Evolutionary conservation across 2,888 invertebrate species (phyloP).

Genomic region (Mycogona germanica): DNA sequence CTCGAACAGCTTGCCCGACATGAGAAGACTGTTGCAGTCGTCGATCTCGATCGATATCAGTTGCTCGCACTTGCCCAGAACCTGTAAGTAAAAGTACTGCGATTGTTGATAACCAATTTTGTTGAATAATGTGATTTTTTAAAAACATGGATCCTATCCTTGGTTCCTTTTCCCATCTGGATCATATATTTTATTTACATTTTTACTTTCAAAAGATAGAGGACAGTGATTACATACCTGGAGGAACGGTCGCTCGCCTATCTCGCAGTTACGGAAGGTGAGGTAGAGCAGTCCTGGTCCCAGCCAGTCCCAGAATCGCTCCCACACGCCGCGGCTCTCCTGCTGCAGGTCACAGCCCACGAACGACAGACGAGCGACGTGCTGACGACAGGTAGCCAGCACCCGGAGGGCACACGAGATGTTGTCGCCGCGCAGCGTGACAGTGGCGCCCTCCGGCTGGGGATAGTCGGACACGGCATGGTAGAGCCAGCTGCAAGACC

Average conservation of each 20-base stretch:
- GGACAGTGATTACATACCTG: too few relatives aligned
- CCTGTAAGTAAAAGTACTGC: too few relatives aligned
- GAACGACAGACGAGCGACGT: slow-evolving; percentile 28
- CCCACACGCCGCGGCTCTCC: slow-evolving; percentile 24
- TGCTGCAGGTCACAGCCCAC: slow-evolving; percentile 28
- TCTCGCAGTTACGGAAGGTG: slow-evolving; percentile 29
- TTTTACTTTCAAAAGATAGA: too few relatives aligned
- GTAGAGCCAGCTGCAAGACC: slow-evolving; percentile 53
- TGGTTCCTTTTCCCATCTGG: too few relatives aligned
- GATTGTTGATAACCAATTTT: too few relatives aligned
- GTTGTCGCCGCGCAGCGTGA: slow-evolving; percentile 32
- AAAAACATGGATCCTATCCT: too few relatives aligned
- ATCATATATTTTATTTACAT: too few relatives aligned
- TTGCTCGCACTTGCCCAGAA: slow-evolving; percentile 33
- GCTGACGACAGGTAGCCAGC: slow-evolving; percentile 19
- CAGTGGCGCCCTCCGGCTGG: slow-evolving; percentile 43
- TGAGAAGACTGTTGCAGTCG: slow-evolving; percentile 55
- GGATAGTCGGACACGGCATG: slow-evolving; percentile 49
- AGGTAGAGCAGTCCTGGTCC: slow-evolving; percentile 27
- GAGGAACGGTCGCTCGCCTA: slow-evolving; percentile 30
- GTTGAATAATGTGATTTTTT: too few relatives aligned
- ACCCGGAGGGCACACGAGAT: slow-evolving; percentile 3
- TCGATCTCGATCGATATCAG: slow-evolving; percentile 47
- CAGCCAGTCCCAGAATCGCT: slow-evolving; percentile 27
- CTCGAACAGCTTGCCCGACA: slow-evolving; percentile 56